A percentile compares a stretch with the other conserved stretches of the same genome.
These are phyloP conservation scores for Drosophila barbarae DNA, from an alignment of 2,888 invertebrate genomes.

Conservation along the genomic window DNA sequence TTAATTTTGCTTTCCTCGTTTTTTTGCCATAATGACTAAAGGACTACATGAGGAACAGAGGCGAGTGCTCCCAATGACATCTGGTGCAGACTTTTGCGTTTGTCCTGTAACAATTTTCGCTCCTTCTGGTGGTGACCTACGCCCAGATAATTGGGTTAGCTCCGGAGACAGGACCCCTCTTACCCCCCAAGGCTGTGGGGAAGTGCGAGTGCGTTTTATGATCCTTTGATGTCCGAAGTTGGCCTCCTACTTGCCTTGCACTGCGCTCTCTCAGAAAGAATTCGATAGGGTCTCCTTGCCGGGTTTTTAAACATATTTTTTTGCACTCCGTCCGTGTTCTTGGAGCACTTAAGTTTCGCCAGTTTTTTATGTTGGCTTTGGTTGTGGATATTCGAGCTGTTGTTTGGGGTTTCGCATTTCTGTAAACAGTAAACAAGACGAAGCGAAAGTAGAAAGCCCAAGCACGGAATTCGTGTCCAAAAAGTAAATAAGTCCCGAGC, in stretches of 20 bases:
- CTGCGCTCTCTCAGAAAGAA: background rate
- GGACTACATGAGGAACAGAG: conserved; percentile 56
- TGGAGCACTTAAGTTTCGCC: conserved; percentile 53
- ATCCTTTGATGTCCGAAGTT: conserved; percentile 33
- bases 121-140: conserved; percentile 19
- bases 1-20: conserved; percentile 20
- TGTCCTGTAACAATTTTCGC: conserved; percentile 38
- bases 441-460: conserved; percentile 35
- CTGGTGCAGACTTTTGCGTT: conserved; percentile 59
- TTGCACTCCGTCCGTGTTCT: conserved; percentile 7
- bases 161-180: conserved; percentile 42
- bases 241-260: conserved; percentile 27
- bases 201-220: conserved; percentile 36
- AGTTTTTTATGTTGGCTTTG: conserved; percentile 28
- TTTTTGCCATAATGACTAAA: conserved; percentile 53
- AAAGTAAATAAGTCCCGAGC: conserved; percentile 42
- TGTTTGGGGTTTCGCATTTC: conserved; percentile 70
- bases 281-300: conserved; percentile 17
- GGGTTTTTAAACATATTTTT: conserved; percentile 26
- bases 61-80: conserved; percentile 65
- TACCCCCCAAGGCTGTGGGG: background rate
- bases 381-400: conserved; percentile 28
- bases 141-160: conserved; percentile 66
- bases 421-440: conserved; percentile 64
- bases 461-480: conserved; percentile 20